Conservation (phyloP, 1,140 invertebrate species). For the Mercenaria mercenaria region DNA sequence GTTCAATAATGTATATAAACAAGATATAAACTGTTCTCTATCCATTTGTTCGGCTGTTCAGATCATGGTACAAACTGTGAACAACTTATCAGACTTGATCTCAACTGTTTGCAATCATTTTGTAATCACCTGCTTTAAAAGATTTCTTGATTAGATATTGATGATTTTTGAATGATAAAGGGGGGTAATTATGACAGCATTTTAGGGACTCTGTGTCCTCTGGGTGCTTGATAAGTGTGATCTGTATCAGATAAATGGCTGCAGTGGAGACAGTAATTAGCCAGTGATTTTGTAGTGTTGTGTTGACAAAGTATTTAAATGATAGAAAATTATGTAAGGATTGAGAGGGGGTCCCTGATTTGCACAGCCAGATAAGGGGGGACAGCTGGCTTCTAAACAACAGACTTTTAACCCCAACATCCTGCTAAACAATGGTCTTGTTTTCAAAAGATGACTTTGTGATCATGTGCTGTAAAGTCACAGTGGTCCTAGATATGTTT, state of each 20-base stretch:
- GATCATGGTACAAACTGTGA: neutral
- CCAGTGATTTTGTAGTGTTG: neutral
- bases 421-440: too few relatives aligned
- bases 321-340: constrained; percentile 11
- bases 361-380: neutral
- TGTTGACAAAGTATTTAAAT: constrained; percentile 29
- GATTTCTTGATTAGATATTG: constrained; percentile 39
- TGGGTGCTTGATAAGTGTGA: constrained; percentile 33
- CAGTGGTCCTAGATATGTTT: too few relatives aligned
- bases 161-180: constrained; percentile 18
- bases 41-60: neutral
- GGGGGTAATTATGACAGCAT: constrained; percentile 45
- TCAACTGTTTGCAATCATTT: constrained; percentile 31
- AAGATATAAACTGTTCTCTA: neutral
- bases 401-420: too few relatives aligned
- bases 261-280: constrained; percentile 8
- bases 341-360: neutral
- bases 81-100: constrained; percentile 12
- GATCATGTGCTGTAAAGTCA: too few relatives aligned
- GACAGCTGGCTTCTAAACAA: constrained; percentile 14
- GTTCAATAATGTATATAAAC: neutral
- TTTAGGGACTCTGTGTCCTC: constrained; percentile 25
- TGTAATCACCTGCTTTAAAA: constrained; percentile 35
- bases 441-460: too few relatives aligned
- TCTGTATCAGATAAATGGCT: constrained; percentile 22